These are phyloP conservation scores for Troides helena DNA, from an alignment of 2,888 invertebrate genomes.

Conservation along the genomic window DNA sequence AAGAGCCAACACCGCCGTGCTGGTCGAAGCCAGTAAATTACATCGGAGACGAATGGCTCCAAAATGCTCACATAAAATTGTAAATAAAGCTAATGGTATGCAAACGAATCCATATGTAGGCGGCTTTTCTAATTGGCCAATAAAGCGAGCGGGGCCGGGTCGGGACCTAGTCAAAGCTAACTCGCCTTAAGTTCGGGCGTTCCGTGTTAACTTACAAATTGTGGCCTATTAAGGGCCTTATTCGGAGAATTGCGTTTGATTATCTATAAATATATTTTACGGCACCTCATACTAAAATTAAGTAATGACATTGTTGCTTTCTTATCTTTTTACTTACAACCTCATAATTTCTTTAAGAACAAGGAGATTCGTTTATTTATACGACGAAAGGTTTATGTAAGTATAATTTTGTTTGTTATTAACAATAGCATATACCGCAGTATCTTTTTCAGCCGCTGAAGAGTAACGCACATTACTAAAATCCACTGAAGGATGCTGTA, in stretches of 20 bases:
- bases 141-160: conserved; percentile 45
- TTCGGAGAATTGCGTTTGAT: neutral
- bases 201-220: conserved; percentile 18
- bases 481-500: too few species aligned
- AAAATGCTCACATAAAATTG: conserved; percentile 41
- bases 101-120: conserved; percentile 52
- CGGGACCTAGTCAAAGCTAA: conserved; percentile 17
- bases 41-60: conserved; percentile 34
- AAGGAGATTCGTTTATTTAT: too few species aligned
- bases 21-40: conserved; percentile 37
- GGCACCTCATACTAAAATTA: neutral
- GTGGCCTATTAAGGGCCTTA: conserved; percentile 3
- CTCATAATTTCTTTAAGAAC: too few species aligned
- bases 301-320: too few species aligned
- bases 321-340: too few species aligned
- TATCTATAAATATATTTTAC: conserved; percentile 1
- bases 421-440: too few species aligned
- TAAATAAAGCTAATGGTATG: conserved; percentile 49
- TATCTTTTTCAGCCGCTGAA: too few species aligned
- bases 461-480: too few species aligned
- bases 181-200: conserved; percentile 29
- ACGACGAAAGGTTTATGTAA: too few species aligned
- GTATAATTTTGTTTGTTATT: too few species aligned
- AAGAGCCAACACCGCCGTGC: conserved; percentile 32
- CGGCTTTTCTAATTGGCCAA: conserved; percentile 56